phyloP scores from a whole-genome alignment of 2,888 invertebrate species.

The Clistopyga incitator region DNA sequence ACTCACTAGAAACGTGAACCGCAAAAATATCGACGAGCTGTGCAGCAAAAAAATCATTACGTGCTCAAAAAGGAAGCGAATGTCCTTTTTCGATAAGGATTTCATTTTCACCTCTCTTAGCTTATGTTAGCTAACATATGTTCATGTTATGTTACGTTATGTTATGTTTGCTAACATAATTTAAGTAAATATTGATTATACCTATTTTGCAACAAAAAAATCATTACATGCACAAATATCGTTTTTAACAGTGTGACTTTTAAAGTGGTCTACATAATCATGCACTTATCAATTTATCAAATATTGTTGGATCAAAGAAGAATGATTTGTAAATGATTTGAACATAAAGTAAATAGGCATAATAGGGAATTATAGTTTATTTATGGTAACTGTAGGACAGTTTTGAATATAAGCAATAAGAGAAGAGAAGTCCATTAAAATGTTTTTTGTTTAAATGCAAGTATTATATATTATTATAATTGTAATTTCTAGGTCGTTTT shows the following conservation, averaged over 20 bases:
- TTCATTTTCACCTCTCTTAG: too few relatives aligned
- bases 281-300: too few relatives aligned
- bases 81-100: background rate
- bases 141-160: too few relatives aligned
- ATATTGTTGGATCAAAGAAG: background rate
- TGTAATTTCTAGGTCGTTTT: background rate
- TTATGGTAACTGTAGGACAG: background rate
- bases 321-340: background rate
- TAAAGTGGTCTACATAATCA: too few relatives aligned
- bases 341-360: background rate
- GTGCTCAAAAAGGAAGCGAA: background rate
- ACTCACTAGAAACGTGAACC: constrained; percentile 39
- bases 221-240: too few relatives aligned
- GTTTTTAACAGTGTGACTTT: too few relatives aligned
- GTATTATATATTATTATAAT: too few relatives aligned
- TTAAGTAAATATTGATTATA: background rate
- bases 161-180: too few relatives aligned
- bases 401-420: too few relatives aligned
- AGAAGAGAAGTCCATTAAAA: too few relatives aligned
- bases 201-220: too few relatives aligned
- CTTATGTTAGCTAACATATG: too few relatives aligned
- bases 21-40: constrained; percentile 42
- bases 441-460: background rate
- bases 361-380: background rate
- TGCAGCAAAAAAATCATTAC: background rate